Evolutionary conservation across 2,113 vertebrate species (phyloP).

Genomic region (Neotoma lepida): DNA sequence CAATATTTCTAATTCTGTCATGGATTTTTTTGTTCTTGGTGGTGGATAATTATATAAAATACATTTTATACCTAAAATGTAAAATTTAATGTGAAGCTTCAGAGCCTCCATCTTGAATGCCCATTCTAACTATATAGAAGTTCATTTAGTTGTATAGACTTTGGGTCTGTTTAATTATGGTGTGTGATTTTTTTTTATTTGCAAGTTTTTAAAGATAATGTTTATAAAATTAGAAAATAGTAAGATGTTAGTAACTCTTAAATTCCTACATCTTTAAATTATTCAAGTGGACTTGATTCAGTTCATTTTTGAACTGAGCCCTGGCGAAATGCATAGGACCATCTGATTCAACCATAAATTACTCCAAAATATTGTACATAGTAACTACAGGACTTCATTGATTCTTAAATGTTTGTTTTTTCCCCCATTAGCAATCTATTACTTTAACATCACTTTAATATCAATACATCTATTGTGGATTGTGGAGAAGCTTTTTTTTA

Average conservation of each 20-base stretch:
- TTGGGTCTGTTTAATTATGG: background rate
- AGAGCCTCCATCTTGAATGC: too few species aligned
- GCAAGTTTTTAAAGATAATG: background rate
- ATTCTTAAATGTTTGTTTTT: background rate
- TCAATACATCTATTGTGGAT: background rate
- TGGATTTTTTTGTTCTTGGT: background rate
- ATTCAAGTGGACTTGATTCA: background rate
- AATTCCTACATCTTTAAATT: background rate
- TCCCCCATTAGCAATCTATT: background rate
- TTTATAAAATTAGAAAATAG: background rate
- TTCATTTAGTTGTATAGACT: background rate
- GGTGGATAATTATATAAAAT: background rate
- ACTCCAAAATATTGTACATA: background rate
- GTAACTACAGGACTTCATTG: background rate
- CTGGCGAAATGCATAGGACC: background rate
- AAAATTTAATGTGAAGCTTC: background rate
- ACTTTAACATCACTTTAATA: background rate
- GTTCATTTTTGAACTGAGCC: background rate
- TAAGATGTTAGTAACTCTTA: background rate
- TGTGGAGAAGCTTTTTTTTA: background rate
- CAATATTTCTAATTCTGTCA: background rate
- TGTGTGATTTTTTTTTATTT: background rate
- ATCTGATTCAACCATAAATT: background rate
- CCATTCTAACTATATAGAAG: background rate
- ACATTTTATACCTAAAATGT: background rate